Percentiles rank a stretch among this genome's conserved stretches.
These are phyloP conservation scores for Antechinus stuartii DNA, from an alignment of 2,113 vertebrate species.

Conservation along the genomic window DNA sequence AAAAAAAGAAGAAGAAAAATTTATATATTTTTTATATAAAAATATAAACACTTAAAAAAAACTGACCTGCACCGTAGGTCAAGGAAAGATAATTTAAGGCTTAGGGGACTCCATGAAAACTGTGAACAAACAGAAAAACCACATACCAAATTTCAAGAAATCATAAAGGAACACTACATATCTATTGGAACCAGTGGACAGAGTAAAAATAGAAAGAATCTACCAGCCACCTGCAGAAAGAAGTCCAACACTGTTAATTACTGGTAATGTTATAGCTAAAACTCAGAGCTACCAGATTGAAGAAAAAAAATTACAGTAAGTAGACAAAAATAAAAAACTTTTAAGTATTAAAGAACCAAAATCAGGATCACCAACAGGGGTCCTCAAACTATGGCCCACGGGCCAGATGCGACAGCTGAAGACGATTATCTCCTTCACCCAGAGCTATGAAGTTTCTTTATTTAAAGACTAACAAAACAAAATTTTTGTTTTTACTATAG, in stretches of 20 bases:
- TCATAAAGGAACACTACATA: neutral
- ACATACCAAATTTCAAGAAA: neutral
- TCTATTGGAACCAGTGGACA: neutral
- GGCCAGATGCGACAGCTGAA: too few relatives aligned
- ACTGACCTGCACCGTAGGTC: neutral
- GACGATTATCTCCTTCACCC: too few relatives aligned
- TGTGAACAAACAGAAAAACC: neutral
- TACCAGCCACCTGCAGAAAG: neutral
- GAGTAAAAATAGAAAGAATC: neutral
- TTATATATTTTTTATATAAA: neutral
- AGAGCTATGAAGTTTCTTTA: too few relatives aligned
- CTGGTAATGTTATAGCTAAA: too few relatives aligned
- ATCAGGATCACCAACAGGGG: too few relatives aligned
- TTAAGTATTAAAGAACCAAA: too few relatives aligned
- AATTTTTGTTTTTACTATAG: too few relatives aligned
- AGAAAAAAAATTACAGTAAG: too few relatives aligned
- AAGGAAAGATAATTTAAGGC: neutral
- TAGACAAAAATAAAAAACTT: too few relatives aligned
- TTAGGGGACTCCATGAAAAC: neutral
- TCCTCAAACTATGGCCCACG: too few relatives aligned
- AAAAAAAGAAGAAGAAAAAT: neutral
- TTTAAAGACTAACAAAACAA: too few relatives aligned
- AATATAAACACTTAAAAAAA: neutral
- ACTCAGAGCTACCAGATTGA: too few relatives aligned
- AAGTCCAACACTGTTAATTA: neutral